Conservation (phyloP, 1,140 invertebrate species). For the Bombus terrestris region DNA sequence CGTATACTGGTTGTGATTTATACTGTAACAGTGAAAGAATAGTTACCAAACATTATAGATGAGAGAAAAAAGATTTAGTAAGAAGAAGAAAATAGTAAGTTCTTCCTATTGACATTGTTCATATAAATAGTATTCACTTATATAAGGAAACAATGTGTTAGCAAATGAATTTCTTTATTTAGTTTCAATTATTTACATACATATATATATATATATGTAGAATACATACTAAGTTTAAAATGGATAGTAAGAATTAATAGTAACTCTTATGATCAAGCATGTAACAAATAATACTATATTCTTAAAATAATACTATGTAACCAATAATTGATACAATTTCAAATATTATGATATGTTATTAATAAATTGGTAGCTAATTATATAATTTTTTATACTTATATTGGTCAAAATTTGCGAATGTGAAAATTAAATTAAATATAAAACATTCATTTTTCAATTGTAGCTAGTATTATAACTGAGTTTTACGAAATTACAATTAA, state of each 20-base stretch:
- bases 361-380: not conserved
- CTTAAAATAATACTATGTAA: constrained; percentile 23
- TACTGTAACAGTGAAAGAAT: constrained; percentile 59
- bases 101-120: constrained; percentile 23
- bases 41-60: constrained; percentile 63
- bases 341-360: not conserved
- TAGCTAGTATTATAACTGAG: not conserved
- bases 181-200: constrained; percentile 18
- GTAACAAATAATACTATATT: not conserved
- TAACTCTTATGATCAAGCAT: not conserved
- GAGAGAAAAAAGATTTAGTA: constrained; percentile 4
- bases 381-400: not conserved
- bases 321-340: not conserved
- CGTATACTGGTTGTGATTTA: constrained; percentile 66
- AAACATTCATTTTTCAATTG: not conserved
- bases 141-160: not conserved
- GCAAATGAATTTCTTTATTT: constrained; percentile 11
- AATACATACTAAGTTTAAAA: not conserved
- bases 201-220: not conserved
- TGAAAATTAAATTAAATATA: not conserved
- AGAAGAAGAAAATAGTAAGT: not conserved
- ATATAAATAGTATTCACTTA: constrained; percentile 18
- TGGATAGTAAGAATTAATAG: not conserved
- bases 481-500: not conserved
- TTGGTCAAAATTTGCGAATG: not conserved